Evolutionary conservation across 2,888 invertebrate species (phyloP).

Genomic region (Drosophila subsilvestris): DNA sequence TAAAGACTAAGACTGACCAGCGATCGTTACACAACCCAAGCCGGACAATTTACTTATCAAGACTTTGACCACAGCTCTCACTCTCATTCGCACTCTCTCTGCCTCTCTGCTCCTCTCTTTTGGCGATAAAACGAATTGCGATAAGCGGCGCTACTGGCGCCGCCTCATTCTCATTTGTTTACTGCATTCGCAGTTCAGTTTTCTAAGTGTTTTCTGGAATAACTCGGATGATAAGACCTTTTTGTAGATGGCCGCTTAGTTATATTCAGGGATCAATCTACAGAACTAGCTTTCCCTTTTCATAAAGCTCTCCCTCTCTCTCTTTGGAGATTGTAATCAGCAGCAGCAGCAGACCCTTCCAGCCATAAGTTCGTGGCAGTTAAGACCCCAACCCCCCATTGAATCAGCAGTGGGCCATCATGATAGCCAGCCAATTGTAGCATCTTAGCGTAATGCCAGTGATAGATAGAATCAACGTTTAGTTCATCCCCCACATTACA

Average conservation of each 20-base stretch:
- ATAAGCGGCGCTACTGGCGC: conserved; percentile 1
- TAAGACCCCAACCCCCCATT: too few relatives aligned
- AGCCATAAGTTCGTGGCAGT: not conserved
- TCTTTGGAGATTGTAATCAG: not conserved
- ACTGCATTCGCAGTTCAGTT: not conserved
- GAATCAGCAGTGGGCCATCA: not conserved
- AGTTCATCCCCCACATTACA: conserved; percentile 14
- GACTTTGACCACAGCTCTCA: not conserved
- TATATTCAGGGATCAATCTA: not conserved
- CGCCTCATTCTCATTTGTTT: not conserved
- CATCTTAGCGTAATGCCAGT: conserved; percentile 9
- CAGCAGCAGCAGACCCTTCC: too few relatives aligned
- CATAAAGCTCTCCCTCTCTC: too few relatives aligned
- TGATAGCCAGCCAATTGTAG: not conserved
- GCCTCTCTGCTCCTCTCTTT: not conserved
- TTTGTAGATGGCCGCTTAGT: not conserved
- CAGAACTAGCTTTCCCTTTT: too few relatives aligned
- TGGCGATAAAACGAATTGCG: not conserved
- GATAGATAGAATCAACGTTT: conserved; percentile 33
- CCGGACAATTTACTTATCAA: conserved; percentile 7
- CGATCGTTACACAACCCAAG: not conserved
- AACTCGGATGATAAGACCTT: not conserved
- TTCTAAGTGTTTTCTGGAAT: not conserved
- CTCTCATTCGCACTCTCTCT: conserved; percentile 3
- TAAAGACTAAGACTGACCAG: conserved; percentile 29